Percentiles rank a stretch among this genome's conserved stretches.
Conservation (phyloP, 1,140 invertebrate genomes). For the Drosophila kepulauana region DNA sequence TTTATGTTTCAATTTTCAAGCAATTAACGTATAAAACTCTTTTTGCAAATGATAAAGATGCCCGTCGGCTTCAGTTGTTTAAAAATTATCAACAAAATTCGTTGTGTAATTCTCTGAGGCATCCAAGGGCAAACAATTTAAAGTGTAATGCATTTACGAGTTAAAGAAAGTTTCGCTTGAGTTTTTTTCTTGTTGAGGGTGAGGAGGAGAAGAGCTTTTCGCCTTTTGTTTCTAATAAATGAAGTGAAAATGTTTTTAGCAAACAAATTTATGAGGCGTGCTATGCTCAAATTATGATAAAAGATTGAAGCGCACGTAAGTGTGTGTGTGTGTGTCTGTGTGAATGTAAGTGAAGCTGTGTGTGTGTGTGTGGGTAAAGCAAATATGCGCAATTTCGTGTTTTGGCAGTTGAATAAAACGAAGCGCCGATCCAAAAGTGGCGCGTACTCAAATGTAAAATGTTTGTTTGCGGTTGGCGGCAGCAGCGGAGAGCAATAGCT, state of each 20-base stretch:
- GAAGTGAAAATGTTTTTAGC: slow-evolving; percentile 80
- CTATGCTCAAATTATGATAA: slow-evolving; percentile 77
- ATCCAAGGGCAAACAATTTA: slow-evolving; percentile 42
- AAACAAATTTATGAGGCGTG: slow-evolving; percentile 81
- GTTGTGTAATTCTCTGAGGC: background rate
- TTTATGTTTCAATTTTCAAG: slow-evolving; percentile 82
- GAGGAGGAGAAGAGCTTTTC: background rate
- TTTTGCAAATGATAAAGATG: slow-evolving; percentile 68
- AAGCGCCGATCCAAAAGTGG: slow-evolving; percentile 71
- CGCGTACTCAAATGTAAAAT: slow-evolving; percentile 81
- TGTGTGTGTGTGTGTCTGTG: background rate
- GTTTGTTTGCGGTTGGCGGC: slow-evolving; percentile 72
- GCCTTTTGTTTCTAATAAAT: slow-evolving; percentile 71
- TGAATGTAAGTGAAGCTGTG: slow-evolving; percentile 6
- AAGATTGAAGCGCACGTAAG: slow-evolving; percentile 58
- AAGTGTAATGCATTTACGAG: slow-evolving; percentile 25
- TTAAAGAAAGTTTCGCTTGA: background rate
- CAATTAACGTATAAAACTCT: slow-evolving; percentile 75
- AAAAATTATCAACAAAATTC: slow-evolving; percentile 27
- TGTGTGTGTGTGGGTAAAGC: slow-evolving; percentile 39
- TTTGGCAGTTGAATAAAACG: slow-evolving; percentile 69
- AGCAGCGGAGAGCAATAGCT: slow-evolving; percentile 2
- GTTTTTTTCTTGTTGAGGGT: background rate
- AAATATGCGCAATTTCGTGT: slow-evolving; percentile 83
- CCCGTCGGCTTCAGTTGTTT: slow-evolving; percentile 54